phyloP scores from a whole-genome alignment of 2,888 invertebrate genomes.

The Apodemia mormo region DNA sequence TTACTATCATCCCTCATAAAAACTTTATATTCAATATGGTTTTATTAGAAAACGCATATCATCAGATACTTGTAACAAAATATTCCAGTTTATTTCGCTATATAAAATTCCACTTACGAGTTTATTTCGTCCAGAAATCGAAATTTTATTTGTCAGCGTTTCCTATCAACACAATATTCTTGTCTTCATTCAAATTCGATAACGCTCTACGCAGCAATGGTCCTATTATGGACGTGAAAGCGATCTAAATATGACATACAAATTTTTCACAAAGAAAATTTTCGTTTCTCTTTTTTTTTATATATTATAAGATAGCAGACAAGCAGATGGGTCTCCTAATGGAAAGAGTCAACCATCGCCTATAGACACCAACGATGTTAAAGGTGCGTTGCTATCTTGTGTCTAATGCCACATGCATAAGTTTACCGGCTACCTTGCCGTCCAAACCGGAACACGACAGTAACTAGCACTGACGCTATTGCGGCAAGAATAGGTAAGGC shows the following conservation, averaged over 20 bases:
- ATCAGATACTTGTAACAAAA: constrained; percentile 9
- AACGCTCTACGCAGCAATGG: constrained; percentile 46
- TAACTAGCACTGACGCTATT: too few relatives aligned
- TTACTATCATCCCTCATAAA: neutral
- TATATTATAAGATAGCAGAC: too few relatives aligned
- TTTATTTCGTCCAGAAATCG: constrained; percentile 15
- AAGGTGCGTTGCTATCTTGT: too few relatives aligned
- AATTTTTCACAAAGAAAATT: neutral
- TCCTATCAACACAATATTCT: constrained; percentile 43
- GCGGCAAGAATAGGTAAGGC: too few relatives aligned
- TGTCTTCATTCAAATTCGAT: constrained; percentile 48
- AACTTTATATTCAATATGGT: neutral
- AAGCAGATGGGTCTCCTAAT: too few relatives aligned
- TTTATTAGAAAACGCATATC: neutral
- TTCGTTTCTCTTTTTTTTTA: too few relatives aligned
- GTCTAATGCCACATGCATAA: too few relatives aligned
- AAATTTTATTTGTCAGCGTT: constrained; percentile 47
- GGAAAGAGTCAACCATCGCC: too few relatives aligned
- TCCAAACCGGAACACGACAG: too few relatives aligned
- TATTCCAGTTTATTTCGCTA: constrained; percentile 10
- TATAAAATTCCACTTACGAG: constrained; percentile 14
- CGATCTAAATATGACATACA: neutral
- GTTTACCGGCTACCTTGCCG: too few relatives aligned
- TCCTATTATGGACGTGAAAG: constrained; percentile 23
- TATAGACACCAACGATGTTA: too few relatives aligned